Evolutionary conservation across 2,888 invertebrate genomes (phyloP), one percentile per base, ranked within the genome.

Genomic region (Cheilosia grossa): DNA sequence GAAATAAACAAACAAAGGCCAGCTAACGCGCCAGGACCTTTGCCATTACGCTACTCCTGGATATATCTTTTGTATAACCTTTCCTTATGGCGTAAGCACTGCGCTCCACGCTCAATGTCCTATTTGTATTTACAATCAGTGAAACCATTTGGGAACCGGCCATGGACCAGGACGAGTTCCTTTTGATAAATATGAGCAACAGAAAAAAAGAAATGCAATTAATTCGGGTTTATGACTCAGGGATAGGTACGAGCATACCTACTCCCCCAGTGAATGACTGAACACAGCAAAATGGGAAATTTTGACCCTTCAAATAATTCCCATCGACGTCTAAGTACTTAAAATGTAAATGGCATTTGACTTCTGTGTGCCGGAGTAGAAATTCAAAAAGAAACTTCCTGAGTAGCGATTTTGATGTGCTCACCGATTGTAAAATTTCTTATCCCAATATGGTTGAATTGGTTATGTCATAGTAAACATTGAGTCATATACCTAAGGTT

Each of bases 1-100:
- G 47, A 74, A 79, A 79, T 67, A 73, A 78, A 73, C 67, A 78
- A 79, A 82, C 67, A 82, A 73, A 78, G 56, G 49, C 30, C 64
- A 33, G n/a, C 47, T 27, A 27, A 51, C 10, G 37, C 37, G 27
- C 51, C 44, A 24, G 17, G 40, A 42, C 61, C 27, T 17, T 44
- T 67, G 15, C 42, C 42, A 15, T 27, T 53, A 56, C 54, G 13
- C 47, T 64, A 33, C 49, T 64, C 27, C 40, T 53, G 58, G 72
- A 75, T 51, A 63, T 64, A 75, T 81, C 69, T 54, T 69, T 69
- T 78, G 77, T 63, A 69, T 61, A 78, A 63, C 53, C 56, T 63
- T 69, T 75, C 27, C 44, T 49, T 64, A 70, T 69, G 63, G 49
- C 63, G 33, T 42, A 81, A 27, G 47, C 37, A 21, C 17, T 47